A percentile compares a stretch with the other conserved stretches of the same genome.
These are phyloP conservation scores for Conus ventricosus DNA, from an alignment of 1,140 invertebrate genomes.

Conservation along the genomic window DNA sequence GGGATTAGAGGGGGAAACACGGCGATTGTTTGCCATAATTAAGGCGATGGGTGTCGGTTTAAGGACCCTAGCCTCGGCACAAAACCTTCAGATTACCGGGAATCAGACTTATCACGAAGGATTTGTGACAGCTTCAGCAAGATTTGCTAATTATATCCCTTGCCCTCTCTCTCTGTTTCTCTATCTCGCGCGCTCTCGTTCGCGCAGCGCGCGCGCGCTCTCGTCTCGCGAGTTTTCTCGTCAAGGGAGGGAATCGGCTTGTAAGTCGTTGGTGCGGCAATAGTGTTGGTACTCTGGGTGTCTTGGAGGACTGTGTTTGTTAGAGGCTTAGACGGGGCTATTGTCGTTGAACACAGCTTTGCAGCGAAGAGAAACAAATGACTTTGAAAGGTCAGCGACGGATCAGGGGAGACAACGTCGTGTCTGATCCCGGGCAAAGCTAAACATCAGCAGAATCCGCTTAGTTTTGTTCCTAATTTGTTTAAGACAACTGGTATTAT, in stretches of 20 bases:
- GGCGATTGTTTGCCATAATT: slow-evolving; percentile 24
- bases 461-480: neutral
- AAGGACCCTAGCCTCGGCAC: neutral
- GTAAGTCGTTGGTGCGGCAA: neutral
- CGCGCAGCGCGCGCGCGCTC: neutral
- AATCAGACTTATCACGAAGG: slow-evolving; percentile 1
- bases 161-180: neutral
- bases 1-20: slow-evolving; percentile 4
- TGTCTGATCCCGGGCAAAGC: too few relatives aligned
- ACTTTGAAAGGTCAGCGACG: neutral
- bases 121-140: neutral
- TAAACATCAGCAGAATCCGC: neutral
- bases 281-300: neutral
- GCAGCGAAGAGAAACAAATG: neutral
- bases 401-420: too few relatives aligned
- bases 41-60: slow-evolving; percentile 24
- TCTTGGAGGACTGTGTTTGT: neutral
- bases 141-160: slow-evolving; percentile 16
- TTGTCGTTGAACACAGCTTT: neutral
- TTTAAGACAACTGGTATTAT: neutral
- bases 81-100: neutral
- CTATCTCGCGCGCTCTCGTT: too few relatives aligned
- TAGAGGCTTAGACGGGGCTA: neutral
- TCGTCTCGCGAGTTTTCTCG: neutral
- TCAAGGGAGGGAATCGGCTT: neutral